A percentile compares a stretch with the other conserved stretches of the same genome.
Evolutionary conservation across 2,888 invertebrate genomes (phyloP).

Genomic region (Lacanobia oleracea): DNA sequence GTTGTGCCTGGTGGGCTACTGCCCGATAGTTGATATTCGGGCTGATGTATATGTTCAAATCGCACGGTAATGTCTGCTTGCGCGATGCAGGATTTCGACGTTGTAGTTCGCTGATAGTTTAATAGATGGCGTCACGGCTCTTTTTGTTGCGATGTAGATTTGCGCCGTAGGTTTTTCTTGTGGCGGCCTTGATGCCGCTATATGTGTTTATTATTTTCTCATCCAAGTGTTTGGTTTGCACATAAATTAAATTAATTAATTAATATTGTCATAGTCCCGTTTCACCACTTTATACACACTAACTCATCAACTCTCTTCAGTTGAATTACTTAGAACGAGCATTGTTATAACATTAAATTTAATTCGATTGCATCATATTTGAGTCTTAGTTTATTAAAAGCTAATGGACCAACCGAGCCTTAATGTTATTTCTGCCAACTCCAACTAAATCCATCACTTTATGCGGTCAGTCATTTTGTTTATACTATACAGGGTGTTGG

Average conservation of each 20-base stretch:
- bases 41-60: too few species aligned
- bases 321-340: constrained; percentile 9
- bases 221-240: too few species aligned
- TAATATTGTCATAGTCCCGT: background rate
- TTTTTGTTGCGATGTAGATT: too few species aligned
- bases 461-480: constrained; percentile 42
- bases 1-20: too few species aligned
- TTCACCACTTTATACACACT: background rate
- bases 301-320: background rate
- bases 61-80: too few species aligned
- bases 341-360: constrained; percentile 36
- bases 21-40: too few species aligned
- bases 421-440: constrained; percentile 45
- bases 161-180: too few species aligned
- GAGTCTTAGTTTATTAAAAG: constrained; percentile 23
- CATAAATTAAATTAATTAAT: background rate
- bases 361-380: constrained; percentile 39
- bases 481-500: background rate
- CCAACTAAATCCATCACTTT: constrained; percentile 36
- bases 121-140: too few species aligned
- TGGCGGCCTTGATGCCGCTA: too few species aligned
- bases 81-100: too few species aligned
- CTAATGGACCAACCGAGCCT: constrained; percentile 45
- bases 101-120: too few species aligned
- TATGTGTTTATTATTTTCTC: too few species aligned